Base-by-base conservation (phyloP, 2,888 invertebrate species). In the Tiphia femorata region DNA sequence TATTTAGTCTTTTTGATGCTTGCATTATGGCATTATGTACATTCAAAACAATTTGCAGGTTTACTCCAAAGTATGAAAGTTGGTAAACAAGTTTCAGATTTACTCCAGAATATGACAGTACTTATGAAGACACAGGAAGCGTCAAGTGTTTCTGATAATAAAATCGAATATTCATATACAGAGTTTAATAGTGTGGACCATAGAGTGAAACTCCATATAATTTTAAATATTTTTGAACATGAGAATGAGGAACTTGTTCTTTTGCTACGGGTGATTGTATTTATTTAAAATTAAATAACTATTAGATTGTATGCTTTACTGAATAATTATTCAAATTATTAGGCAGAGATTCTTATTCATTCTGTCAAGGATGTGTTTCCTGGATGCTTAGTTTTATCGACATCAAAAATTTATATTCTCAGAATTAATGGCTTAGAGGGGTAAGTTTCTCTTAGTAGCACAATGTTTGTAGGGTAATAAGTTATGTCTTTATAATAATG, bases 141-240 rank as follows among this genome's bases (percentile, higher is more conserved):
- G 7, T 50, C 72, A 1, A 74, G 72, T 30, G 71, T 75, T 37
- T 53, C 66, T 10, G 68, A 75, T 6, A 76, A 75, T 20, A 73
- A 76, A 16, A 85, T 87, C 63, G 85, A 86, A 69, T 88, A 87
- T 65, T 87, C 86, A 27, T 88, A 86, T 62, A 84, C 72, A 4
- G 84, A 88, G 69, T 88, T 87, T 49, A 82, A 83, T 54, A 84
- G 85, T 62, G 82, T 88, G 14, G 89, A 89, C 78, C 88, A 88
- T 68, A 85, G 88, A 42, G 79, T 89, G n/a, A 88, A 88, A 71
- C 78, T 87, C 2, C 86, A 86, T 73, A 84, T 89, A 29, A 86
- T 86, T 73, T 83, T 87, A 62, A 83, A 82, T 55, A 81, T 88
- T 69, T 88, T 89, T 64, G 85, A 87, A 60, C 84, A 86, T 57